Evolutionary conservation across 2,797 vertebrate genomes (phyloP).

Genomic region (Spheniscus humboldti): DNA sequence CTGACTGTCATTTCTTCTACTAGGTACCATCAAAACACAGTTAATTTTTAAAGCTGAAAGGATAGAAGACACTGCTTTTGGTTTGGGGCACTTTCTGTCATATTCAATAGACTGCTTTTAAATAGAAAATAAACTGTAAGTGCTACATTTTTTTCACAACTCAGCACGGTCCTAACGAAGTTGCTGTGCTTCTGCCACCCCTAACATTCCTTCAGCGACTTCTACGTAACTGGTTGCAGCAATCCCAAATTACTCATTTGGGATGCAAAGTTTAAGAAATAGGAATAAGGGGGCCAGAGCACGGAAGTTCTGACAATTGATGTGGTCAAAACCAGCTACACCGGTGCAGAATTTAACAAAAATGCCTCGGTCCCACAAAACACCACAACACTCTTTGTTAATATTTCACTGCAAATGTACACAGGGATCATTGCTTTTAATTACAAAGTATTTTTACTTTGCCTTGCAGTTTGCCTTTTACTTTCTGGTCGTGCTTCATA

Average conservation of each 20-base stretch:
- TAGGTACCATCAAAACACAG: background rate
- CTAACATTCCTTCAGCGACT: background rate
- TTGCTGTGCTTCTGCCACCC: background rate
- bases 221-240: background rate
- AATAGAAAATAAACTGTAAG: background rate
- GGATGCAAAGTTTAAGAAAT: background rate
- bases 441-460: background rate
- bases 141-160: background rate
- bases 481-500: background rate
- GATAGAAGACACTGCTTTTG: background rate
- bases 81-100: background rate
- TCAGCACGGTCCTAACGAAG: background rate
- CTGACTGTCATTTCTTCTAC: background rate
- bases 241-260: background rate
- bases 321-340: background rate
- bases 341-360: background rate
- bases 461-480: background rate
- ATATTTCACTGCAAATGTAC: background rate
- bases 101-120: background rate
- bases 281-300: background rate
- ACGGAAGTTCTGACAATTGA: background rate
- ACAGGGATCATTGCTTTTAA: background rate
- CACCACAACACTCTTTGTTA: background rate
- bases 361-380: background rate
- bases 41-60: background rate